These are phyloP conservation scores for Gerris buenoi DNA, from an alignment of 1,140 invertebrate species.

Conservation along the genomic window DNA sequence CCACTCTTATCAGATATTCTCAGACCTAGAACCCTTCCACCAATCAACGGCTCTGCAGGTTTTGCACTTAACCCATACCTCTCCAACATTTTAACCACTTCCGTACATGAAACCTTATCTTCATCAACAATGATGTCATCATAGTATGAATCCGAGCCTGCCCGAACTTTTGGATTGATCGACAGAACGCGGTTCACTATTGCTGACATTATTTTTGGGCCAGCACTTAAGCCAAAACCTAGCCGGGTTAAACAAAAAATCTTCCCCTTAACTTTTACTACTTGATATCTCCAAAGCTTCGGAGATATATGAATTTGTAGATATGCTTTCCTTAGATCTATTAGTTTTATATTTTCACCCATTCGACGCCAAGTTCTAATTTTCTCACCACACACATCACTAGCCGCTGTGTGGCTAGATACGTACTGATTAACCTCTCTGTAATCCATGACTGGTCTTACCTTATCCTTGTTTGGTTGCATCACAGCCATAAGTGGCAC, in stretches of 20 bases:
- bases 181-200: constrained; percentile 1
- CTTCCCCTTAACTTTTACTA: constrained; percentile 7
- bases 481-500: constrained; percentile 2
- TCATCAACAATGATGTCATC: not conserved
- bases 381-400: not conserved
- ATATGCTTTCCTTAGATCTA: not conserved
- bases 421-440: not conserved
- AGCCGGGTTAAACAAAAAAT: constrained; percentile 5
- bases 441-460: constrained; percentile 1
- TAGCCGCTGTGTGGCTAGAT: not conserved
- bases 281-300: constrained; percentile 6
- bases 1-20: not conserved
- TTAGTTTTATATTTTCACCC: not conserved
- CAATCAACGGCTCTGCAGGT: not conserved
- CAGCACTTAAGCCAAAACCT: constrained; percentile 7
- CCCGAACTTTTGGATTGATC: not conserved
- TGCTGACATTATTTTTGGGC: constrained; percentile 6
- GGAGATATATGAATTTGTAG: no score
- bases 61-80: not conserved
- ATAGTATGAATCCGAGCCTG: not conserved
- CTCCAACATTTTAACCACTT: not conserved
- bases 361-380: not conserved
- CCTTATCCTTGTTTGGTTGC: constrained; percentile 5
- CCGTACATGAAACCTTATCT: not conserved
- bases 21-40: not conserved